phyloP scores from a whole-genome alignment of 2,888 invertebrate species.

The Melanargia galathea region DNA sequence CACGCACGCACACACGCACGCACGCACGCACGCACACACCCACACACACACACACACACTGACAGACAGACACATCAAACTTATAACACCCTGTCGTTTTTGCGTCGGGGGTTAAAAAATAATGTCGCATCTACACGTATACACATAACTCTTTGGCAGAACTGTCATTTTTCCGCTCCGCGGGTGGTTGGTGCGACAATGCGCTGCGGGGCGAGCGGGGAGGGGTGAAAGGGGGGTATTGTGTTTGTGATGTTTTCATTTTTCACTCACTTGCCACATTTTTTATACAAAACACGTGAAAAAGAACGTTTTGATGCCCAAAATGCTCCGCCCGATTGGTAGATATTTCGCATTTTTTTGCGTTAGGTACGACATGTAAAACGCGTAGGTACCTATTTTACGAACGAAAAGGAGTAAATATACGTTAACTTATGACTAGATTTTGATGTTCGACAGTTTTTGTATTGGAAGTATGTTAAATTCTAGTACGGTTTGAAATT shows the following conservation, averaged over 20 bases:
- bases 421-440: neutral
- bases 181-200: slow-evolving; percentile 71
- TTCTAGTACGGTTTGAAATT: no score
- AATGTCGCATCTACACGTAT: slow-evolving; percentile 10
- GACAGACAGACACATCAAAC: no score
- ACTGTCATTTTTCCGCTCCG: slow-evolving; percentile 66
- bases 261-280: slow-evolving; percentile 70
- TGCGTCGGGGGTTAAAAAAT: no score
- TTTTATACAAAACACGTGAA: slow-evolving; percentile 50
- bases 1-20: no score
- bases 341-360: slow-evolving; percentile 28
- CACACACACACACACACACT: no score
- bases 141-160: slow-evolving; percentile 51
- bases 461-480: no score
- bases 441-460: no score
- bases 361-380: slow-evolving; percentile 14
- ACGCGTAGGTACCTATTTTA: neutral
- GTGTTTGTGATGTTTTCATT: slow-evolving; percentile 75
- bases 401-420: neutral
- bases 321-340: slow-evolving; percentile 37
- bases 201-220: slow-evolving; percentile 50
- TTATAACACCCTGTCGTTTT: no score
- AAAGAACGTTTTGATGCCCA: slow-evolving; percentile 50
- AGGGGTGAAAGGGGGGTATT: slow-evolving; percentile 35
- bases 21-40: no score